Conservation (phyloP, 2,113 vertebrate genomes). For the Mesocricetus auratus region DNA sequence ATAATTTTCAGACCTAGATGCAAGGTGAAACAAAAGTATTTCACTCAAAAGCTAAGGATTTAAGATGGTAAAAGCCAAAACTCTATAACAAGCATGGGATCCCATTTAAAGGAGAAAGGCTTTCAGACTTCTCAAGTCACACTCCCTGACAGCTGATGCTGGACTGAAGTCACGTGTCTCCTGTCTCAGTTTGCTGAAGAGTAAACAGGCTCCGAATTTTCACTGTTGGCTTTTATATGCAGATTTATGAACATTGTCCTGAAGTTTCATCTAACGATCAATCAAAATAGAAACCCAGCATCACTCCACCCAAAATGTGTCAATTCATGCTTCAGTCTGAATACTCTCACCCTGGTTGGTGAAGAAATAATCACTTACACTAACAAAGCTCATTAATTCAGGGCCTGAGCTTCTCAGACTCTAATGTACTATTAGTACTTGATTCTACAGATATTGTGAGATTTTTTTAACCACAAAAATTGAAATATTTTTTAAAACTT, state of each 20-base stretch:
- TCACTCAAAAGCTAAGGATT: not conserved
- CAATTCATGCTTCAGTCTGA: not conserved
- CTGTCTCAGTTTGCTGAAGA: not conserved
- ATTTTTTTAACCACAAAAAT: not conserved
- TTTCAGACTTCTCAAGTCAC: too few species aligned
- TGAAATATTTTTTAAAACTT: not conserved
- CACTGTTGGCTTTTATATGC: fast-evolving
- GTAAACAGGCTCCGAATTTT: not conserved
- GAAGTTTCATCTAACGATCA: not conserved
- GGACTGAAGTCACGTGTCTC: fast-evolving
- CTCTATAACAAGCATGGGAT: not conserved
- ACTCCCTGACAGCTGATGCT: fast-evolving
- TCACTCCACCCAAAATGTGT: not conserved
- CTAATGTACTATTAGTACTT: not conserved
- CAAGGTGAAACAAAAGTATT: not conserved
- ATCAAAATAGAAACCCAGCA: not conserved
- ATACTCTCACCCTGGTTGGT: not conserved
- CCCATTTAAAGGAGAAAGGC: too few species aligned
- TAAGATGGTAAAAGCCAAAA: not conserved
- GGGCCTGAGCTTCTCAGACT: not conserved
- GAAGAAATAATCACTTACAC: not conserved
- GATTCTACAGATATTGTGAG: not conserved
- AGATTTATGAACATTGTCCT: not conserved
- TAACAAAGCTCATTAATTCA: not conserved
- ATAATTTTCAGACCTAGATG: not conserved